Conservation (phyloP, 2,888 invertebrate genomes). For the Timandra comae region DNA sequence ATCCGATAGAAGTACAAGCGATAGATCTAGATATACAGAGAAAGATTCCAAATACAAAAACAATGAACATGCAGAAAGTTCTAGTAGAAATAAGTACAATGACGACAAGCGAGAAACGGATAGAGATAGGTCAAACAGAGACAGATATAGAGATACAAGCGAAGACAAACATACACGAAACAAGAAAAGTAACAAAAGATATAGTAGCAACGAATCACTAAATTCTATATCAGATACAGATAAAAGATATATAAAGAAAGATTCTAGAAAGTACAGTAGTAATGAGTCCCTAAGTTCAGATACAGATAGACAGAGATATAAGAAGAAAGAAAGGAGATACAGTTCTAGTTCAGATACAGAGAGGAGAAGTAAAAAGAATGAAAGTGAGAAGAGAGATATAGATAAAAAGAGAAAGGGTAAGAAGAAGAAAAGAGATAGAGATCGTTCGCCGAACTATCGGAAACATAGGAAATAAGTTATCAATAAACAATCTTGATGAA, state of each 20-base stretch:
- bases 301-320: slow-evolving; percentile 31
- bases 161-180: slow-evolving; percentile 28
- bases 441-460: slow-evolving; percentile 68
- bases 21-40: slow-evolving; percentile 32
- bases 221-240: slow-evolving; percentile 15
- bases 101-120: slow-evolving; percentile 5
- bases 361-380: slow-evolving; percentile 26
- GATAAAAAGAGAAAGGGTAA: slow-evolving; percentile 77
- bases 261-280: slow-evolving; percentile 18
- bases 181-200: slow-evolving; percentile 8
- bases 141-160: slow-evolving; percentile 29
- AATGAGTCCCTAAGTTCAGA: slow-evolving; percentile 31
- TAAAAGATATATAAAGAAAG: slow-evolving; percentile 12
- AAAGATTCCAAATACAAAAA: slow-evolving; percentile 31
- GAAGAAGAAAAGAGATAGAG: slow-evolving; percentile 72
- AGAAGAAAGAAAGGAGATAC: slow-evolving; percentile 42
- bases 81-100: slow-evolving; percentile 13
- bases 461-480: slow-evolving; percentile 63
- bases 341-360: slow-evolving; percentile 43
- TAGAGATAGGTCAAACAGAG: slow-evolving; percentile 19
- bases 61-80: slow-evolving; percentile 3
- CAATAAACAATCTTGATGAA: slow-evolving; percentile 14
- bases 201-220: slow-evolving; percentile 18
- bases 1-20: slow-evolving; percentile 9
- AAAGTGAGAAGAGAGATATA: slow-evolving; percentile 57